phyloP scores from a whole-genome alignment of 1,140 invertebrate species.

The Gyrodactylus bullatarudis region DNA sequence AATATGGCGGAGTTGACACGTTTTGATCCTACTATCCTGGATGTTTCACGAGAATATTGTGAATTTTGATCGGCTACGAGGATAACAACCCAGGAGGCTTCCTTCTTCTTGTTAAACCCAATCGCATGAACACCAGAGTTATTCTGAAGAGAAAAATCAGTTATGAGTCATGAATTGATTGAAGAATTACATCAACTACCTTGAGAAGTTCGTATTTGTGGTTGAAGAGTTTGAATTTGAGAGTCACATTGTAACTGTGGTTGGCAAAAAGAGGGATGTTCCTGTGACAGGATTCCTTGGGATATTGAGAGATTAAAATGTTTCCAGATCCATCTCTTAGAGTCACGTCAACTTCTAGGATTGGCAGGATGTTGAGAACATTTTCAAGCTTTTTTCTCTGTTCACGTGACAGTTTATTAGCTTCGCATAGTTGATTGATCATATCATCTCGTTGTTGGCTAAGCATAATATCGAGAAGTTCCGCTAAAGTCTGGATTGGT shows the following conservation, averaged over 20 bases:
- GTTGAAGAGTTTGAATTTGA: neutral
- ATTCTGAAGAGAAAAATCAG: too few species aligned
- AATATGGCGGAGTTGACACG: neutral
- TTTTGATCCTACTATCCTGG: too few species aligned
- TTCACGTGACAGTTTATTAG: neutral
- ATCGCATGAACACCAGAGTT: neutral
- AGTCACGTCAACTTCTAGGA: neutral
- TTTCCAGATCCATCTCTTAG: neutral
- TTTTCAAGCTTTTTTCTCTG: neutral
- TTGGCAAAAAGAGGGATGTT: neutral
- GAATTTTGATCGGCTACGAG: neutral
- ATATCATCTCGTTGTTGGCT: neutral
- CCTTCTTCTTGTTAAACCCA: neutral
- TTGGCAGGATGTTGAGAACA: neutral
- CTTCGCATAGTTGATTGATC: neutral
- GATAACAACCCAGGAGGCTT: neutral
- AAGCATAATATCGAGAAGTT: neutral
- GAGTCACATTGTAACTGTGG: neutral
- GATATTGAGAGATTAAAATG: neutral
- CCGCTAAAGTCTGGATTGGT: neutral
- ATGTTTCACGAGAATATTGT: too few species aligned
- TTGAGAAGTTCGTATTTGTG: neutral
- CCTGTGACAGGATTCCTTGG: neutral
- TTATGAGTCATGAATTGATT: too few species aligned
- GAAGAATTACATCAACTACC: neutral